These are phyloP conservation scores for Luffia ferchaultella DNA, from an alignment of 2,888 invertebrate genomes.

Conservation along the genomic window DNA sequence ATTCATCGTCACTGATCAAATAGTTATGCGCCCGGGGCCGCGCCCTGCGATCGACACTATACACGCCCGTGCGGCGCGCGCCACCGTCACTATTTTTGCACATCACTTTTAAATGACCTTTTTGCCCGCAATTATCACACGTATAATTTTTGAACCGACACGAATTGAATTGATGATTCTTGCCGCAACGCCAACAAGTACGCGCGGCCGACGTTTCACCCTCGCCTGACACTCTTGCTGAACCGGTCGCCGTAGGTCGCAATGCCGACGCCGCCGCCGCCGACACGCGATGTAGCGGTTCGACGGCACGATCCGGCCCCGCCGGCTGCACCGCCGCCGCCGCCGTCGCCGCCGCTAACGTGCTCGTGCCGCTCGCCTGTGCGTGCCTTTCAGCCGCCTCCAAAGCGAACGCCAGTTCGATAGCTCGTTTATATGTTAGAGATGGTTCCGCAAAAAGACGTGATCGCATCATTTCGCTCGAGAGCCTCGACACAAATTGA, in stretches of 20 bases:
- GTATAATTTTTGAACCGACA: too few species aligned
- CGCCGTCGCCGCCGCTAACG: not conserved
- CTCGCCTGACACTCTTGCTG: slow-evolving; percentile 1
- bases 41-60: too few species aligned
- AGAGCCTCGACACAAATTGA: slow-evolving; percentile 10
- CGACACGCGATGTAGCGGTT: not conserved
- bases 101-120: too few species aligned
- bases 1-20: too few species aligned
- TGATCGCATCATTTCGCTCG: slow-evolving; percentile 6
- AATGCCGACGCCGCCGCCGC: not conserved
- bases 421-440: slow-evolving; percentile 2
- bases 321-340: not conserved
- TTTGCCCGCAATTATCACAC: too few species aligned
- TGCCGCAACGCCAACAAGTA: slow-evolving; percentile 1
- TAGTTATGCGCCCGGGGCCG: too few species aligned
- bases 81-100: too few species aligned
- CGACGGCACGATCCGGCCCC: not conserved
- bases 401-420: too few species aligned
- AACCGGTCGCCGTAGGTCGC: not conserved
- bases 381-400: slow-evolving; percentile 7
- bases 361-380: not conserved
- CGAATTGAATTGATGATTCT: not conserved
- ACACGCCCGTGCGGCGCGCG: slow-evolving; percentile 7
- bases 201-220: slow-evolving; percentile 3
- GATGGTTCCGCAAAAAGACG: slow-evolving; percentile 4